These are phyloP conservation scores for Noturus placidus DNA, from an alignment of 2,113 vertebrate species.

Conservation along the genomic window DNA sequence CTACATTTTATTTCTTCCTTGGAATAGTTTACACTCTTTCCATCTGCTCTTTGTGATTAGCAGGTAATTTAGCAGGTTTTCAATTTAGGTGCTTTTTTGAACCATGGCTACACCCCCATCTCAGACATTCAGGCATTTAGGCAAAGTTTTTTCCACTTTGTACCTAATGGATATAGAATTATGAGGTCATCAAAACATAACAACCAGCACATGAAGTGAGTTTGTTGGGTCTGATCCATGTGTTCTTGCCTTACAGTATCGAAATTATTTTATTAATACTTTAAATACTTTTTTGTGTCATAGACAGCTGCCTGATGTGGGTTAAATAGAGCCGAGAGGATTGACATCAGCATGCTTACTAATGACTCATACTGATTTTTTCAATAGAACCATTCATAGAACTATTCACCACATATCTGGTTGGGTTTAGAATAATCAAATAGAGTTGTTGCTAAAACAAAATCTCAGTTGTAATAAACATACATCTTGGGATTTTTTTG, in stretches of 20 bases:
- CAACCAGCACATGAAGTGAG: neutral
- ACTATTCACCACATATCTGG: slow-evolving; percentile 2
- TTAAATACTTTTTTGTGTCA: slow-evolving; percentile 7
- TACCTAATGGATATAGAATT: neutral
- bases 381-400: slow-evolving; percentile 38
- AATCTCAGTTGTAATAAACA: slow-evolving; percentile 7
- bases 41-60: slow-evolving; percentile 31
- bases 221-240: neutral
- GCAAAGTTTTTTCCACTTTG: neutral
- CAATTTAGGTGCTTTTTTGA: neutral
- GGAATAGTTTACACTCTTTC: slow-evolving; percentile 55
- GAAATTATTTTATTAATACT: neutral
- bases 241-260: neutral
- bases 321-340: slow-evolving; percentile 18
- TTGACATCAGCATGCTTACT: slow-evolving; percentile 34
- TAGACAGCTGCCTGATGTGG: slow-evolving; percentile 25
- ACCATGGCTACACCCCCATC: neutral
- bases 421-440: neutral
- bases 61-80: neutral
- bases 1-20: slow-evolving; percentile 39
- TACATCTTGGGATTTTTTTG: neutral
- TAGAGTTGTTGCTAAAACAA: slow-evolving; percentile 27
- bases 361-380: slow-evolving; percentile 27
- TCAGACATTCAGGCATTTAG: neutral
- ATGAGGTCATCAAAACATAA: neutral